Conservation (phyloP, 1,140 invertebrate species). For the Triops longicaudatus region DNA sequence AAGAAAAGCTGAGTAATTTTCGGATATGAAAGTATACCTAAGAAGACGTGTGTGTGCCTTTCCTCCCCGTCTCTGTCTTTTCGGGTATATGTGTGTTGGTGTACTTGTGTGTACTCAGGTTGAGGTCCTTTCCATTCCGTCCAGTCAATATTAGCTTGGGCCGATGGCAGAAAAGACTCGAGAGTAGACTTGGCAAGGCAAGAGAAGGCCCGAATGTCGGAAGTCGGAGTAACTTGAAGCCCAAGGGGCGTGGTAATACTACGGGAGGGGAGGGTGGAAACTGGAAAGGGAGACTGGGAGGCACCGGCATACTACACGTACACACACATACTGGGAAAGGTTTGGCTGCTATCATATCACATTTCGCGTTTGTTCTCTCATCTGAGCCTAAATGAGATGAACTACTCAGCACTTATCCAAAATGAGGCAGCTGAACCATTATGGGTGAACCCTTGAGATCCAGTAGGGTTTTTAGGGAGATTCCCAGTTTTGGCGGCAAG, state of each 20-base stretch:
- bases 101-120: not conserved
- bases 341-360: not conserved
- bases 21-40: not conserved
- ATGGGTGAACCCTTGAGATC: not conserved
- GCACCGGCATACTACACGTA: not conserved
- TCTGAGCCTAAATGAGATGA: constrained; percentile 15
- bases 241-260: constrained; percentile 5
- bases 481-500: not conserved
- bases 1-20: not conserved
- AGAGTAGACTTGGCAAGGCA: not conserved
- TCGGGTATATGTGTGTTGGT: not conserved
- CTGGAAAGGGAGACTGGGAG: not conserved
- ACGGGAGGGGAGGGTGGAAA: not conserved
- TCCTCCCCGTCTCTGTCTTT: not conserved
- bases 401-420: not conserved
- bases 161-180: not conserved
- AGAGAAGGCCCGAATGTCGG: not conserved
- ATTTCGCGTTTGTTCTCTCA: not conserved
- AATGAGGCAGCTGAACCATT: not conserved
- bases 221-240: not conserved
- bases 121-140: constrained; percentile 9
- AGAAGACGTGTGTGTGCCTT: constrained; percentile 1
- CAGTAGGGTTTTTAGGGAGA: not conserved
- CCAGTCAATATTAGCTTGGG: constrained; percentile 11
- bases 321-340: not conserved